Evolutionary conservation across 2,113 vertebrate genomes (phyloP).

Genomic region (Lophius piscatorius): DNA sequence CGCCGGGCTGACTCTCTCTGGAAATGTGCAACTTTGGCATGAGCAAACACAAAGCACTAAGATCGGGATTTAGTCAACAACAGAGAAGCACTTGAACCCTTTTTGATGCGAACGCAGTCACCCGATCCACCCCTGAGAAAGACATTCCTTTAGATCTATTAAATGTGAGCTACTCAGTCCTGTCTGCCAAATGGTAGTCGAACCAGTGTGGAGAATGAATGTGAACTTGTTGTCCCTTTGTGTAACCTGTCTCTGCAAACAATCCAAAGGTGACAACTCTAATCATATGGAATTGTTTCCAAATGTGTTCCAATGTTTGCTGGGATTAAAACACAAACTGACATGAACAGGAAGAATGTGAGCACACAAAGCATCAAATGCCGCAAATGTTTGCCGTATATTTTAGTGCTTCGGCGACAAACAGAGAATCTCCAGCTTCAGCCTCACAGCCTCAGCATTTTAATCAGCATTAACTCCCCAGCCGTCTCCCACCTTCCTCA

Average conservation of each 20-base stretch:
- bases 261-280: not conserved
- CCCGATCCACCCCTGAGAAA: constrained; percentile 11
- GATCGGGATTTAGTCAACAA: constrained; percentile 39
- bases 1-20: constrained; percentile 21
- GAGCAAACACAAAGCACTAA: constrained; percentile 48
- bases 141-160: constrained; percentile 13
- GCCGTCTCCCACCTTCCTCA: constrained; percentile 21
- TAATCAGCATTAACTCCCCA: constrained; percentile 48
- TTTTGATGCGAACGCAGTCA: constrained; percentile 23
- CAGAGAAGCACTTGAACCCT: constrained; percentile 44
- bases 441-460: constrained; percentile 38
- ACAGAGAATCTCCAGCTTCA: constrained; percentile 20
- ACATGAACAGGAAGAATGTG: too few relatives aligned
- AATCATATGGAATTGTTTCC: not conserved
- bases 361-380: too few relatives aligned
- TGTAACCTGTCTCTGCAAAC: constrained; percentile 20
- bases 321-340: too few relatives aligned
- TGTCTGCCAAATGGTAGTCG: constrained; percentile 32
- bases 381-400: too few relatives aligned
- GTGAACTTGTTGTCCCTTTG: constrained; percentile 19
- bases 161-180: not conserved
- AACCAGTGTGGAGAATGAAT: constrained; percentile 22
- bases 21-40: constrained; percentile 45
- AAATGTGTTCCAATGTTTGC: not conserved
- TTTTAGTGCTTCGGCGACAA: too few relatives aligned